Conservation (phyloP, 2,888 invertebrate species). For the Aporophyla lueneburgensis region DNA sequence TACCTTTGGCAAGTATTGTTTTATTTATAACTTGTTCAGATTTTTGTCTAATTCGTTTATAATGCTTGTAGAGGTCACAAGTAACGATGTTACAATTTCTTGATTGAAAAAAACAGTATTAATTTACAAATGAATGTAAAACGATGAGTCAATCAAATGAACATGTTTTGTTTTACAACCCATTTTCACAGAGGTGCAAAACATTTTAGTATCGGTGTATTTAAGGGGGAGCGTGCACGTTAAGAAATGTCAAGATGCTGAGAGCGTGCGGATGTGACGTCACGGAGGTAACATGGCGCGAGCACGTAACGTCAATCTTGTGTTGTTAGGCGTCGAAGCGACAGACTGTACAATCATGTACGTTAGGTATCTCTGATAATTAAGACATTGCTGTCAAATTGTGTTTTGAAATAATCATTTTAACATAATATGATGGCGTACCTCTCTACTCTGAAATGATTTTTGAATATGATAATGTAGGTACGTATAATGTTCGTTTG, state of each 20-base stretch:
- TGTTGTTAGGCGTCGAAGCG: conserved; percentile 64
- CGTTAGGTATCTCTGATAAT: conserved; percentile 28
- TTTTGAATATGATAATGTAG: neutral
- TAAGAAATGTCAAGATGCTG: conserved; percentile 61
- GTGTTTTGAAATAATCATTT: conserved; percentile 19
- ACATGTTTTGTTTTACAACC: conserved; percentile 25
- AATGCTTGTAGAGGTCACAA: neutral
- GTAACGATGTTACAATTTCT: too few species aligned
- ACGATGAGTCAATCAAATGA: conserved; percentile 20
- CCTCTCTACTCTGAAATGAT: neutral
- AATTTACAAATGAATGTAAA: conserved; percentile 13
- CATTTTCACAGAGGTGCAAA: conserved; percentile 25
- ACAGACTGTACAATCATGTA: conserved; percentile 38
- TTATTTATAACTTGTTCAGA: conserved; percentile 7
- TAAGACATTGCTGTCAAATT: conserved; percentile 32
- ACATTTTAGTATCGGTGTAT: conserved; percentile 30
- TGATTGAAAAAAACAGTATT: neutral
- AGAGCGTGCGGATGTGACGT: conserved; percentile 65
- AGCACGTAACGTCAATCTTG: conserved; percentile 70
- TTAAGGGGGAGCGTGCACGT: conserved; percentile 39
- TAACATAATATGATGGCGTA: neutral
- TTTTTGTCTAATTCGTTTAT: neutral
- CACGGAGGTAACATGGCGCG: conserved; percentile 63
- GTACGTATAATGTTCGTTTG: neutral
- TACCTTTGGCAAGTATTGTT: conserved; percentile 14